These are phyloP conservation scores for Callipepla californica DNA, from an alignment of 2,113 vertebrate species.

Conservation along the genomic window DNA sequence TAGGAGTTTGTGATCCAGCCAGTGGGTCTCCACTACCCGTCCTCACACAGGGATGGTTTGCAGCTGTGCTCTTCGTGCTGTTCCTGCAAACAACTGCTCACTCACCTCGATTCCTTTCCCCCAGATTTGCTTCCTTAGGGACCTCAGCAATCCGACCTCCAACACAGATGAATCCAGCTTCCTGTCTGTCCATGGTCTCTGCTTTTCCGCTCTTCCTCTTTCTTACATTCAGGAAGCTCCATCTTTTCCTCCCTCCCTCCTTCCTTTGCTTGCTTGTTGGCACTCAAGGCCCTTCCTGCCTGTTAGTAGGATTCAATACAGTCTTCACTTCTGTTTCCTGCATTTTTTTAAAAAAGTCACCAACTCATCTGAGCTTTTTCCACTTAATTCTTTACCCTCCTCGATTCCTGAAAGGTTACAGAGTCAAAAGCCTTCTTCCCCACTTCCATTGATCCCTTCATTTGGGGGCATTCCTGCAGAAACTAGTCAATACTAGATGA, in stretches of 20 bases:
- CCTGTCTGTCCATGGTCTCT: not conserved
- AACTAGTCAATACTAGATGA: not conserved
- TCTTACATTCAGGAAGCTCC: not conserved
- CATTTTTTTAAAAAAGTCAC: not conserved
- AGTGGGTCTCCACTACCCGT: not conserved
- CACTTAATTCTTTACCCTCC: not conserved
- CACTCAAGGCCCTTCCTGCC: not conserved
- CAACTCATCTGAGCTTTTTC: not conserved
- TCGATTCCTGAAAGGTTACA: not conserved
- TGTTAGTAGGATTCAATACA: not conserved
- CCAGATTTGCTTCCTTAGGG: not conserved
- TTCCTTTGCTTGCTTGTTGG: too few species aligned
- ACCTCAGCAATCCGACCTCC: not conserved
- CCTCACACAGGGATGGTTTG: not conserved
- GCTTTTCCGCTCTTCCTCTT: not conserved
- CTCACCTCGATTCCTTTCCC: not conserved
- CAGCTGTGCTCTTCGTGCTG: not conserved
- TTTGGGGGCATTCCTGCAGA: not conserved
- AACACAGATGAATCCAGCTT: rapidly evolving
- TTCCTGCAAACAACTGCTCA: not conserved
- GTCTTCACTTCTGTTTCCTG: not conserved
- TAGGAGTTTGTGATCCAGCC: not conserved
- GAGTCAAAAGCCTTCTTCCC: not conserved
- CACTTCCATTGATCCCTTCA: not conserved
- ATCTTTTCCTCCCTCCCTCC: not conserved